phyloP scores from a whole-genome alignment of 2,797 vertebrate genomes.

The Sebastes matsubarae region DNA sequence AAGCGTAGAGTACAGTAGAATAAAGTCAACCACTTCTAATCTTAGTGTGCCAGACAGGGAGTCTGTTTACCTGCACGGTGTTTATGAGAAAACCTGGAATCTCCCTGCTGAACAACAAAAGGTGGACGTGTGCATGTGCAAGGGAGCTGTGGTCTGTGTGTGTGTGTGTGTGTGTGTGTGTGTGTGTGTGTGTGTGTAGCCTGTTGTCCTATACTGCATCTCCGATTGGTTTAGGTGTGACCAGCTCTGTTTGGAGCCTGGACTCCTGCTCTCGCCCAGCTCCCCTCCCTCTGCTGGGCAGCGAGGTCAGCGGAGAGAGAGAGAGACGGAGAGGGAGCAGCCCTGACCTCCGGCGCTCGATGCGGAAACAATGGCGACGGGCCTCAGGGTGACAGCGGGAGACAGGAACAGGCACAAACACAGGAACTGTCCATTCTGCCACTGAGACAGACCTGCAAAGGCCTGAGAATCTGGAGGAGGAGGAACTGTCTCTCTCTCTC shows the following conservation, averaged over 20 bases:
- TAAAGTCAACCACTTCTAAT: slow-evolving; percentile 20
- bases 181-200: slow-evolving; percentile 10
- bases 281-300: slow-evolving; percentile 37
- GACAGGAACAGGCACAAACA: slow-evolving; percentile 89
- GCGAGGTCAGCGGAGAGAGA: slow-evolving; percentile 33
- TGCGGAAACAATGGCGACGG: slow-evolving; percentile 85
- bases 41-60: slow-evolving; percentile 60
- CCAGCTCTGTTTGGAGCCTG: slow-evolving; percentile 51
- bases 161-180: slow-evolving; percentile 10
- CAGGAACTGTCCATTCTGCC: slow-evolving; percentile 60
- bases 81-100: slow-evolving; percentile 78
- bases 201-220: slow-evolving; percentile 28
- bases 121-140: slow-evolving; percentile 70
- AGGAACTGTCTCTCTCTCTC: slow-evolving; percentile 28
- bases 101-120: slow-evolving; percentile 72
- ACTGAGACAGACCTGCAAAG: slow-evolving; percentile 69
- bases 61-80: slow-evolving; percentile 76
- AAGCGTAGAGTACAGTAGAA: background rate
- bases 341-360: slow-evolving; percentile 65
- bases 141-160: slow-evolving; percentile 31
- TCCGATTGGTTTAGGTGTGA: slow-evolving; percentile 53
- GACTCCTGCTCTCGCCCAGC: slow-evolving; percentile 29
- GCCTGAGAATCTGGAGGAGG: slow-evolving; percentile 71
- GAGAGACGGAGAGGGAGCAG: slow-evolving; percentile 52
- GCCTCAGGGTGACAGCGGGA: slow-evolving; percentile 83